A percentile compares a stretch with the other conserved stretches of the same genome.
phyloP scores from a whole-genome alignment of 1,140 invertebrate species.

The Trachymyrmex cornetzi region DNA sequence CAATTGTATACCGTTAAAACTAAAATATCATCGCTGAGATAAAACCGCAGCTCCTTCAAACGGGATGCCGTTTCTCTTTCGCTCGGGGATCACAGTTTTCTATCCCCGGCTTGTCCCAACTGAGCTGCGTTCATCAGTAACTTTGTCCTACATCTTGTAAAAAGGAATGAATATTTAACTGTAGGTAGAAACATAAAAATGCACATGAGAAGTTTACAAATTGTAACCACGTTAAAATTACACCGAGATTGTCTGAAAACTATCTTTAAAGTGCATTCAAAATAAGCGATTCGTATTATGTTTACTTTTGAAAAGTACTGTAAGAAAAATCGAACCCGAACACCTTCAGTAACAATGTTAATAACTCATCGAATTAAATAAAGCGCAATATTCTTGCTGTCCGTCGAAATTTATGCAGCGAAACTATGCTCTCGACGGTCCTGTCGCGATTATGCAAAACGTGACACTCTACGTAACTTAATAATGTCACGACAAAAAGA shows the following conservation, averaged over 20 bases:
- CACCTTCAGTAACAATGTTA: not conserved
- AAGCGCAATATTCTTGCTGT: conserved; percentile 25
- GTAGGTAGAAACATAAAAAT: not conserved
- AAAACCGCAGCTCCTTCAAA: conserved; percentile 40
- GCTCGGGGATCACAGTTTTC: conserved; percentile 8
- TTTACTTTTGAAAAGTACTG: not conserved
- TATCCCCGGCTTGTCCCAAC: conserved; percentile 2
- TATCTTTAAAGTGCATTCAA: not conserved
- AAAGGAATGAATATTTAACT: not conserved
- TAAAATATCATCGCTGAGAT: conserved; percentile 38
- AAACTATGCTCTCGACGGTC: conserved; percentile 12
- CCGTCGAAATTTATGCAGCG: conserved; percentile 20
- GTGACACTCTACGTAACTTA: conserved; percentile 27
- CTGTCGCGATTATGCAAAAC: conserved; percentile 32
- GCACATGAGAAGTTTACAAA: not conserved
- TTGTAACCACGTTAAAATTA: not conserved
- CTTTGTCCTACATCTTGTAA: not conserved
- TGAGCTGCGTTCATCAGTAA: conserved; percentile 22
- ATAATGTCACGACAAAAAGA: conserved; percentile 56
- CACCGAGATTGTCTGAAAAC: not conserved
- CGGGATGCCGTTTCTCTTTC: conserved; percentile 15
- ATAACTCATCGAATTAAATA: conserved; percentile 24
- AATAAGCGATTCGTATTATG: not conserved
- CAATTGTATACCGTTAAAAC: conserved; percentile 59
- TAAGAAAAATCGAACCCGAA: not conserved